Evolutionary conservation across 2,888 invertebrate species (phyloP).

Genomic region (Sinohyriopsis cumingii): DNA sequence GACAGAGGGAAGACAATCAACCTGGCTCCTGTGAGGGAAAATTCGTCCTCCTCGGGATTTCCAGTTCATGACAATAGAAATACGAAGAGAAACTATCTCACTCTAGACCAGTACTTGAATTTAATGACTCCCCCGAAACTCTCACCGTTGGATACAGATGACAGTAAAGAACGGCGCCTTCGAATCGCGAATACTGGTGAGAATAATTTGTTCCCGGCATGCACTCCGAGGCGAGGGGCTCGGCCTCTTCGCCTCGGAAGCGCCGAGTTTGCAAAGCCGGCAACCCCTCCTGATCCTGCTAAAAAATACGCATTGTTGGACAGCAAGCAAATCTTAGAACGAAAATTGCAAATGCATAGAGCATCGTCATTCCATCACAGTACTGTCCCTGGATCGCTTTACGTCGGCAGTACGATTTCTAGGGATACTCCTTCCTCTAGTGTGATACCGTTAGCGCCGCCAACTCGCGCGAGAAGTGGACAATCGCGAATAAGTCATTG

Average conservation of each 20-base stretch:
- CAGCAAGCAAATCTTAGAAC: conserved; percentile 6
- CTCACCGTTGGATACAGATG: conserved; percentile 20
- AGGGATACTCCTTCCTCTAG: too few species aligned
- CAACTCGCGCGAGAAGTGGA: too few species aligned
- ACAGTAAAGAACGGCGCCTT: conserved; percentile 12
- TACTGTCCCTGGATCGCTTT: conserved; percentile 23
- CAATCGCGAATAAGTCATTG: too few species aligned
- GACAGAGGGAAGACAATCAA: conserved; percentile 35
- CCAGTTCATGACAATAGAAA: conserved; percentile 19
- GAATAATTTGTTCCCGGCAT: conserved; percentile 19
- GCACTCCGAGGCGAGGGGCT: conserved; percentile 20
- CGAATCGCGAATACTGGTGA: conserved; percentile 8
- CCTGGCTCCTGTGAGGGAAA: conserved; percentile 33
- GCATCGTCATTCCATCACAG: conserved; percentile 7
- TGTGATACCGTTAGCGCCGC: too few species aligned
- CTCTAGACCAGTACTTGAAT: conserved; percentile 33
- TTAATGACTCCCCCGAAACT: conserved; percentile 29
- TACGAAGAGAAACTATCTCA: conserved; percentile 17
- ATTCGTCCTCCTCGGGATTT: conserved; percentile 19
- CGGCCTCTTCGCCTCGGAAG: conserved; percentile 29
- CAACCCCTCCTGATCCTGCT: conserved; percentile 9
- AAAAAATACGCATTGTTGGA: conserved; percentile 13
- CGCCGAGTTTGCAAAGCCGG: conserved; percentile 36
- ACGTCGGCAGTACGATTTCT: conserved; percentile 27
- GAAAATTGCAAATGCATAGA: conserved; percentile 3